A percentile compares a stretch with the other conserved stretches of the same genome.
Conservation (phyloP, 2,888 invertebrate genomes). For the Brachyopa scutellaris region DNA sequence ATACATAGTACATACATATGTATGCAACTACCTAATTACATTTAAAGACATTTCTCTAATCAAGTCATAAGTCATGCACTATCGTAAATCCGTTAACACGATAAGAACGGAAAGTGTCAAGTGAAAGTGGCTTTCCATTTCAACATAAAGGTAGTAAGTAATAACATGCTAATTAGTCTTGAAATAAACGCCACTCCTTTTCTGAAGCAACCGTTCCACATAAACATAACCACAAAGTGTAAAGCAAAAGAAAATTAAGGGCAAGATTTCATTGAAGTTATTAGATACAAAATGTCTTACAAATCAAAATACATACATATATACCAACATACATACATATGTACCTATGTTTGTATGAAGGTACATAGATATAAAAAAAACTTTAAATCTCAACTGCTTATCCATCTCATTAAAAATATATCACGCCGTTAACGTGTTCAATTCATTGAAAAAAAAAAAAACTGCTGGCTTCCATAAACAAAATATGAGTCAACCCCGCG, state of each 20-base stretch:
- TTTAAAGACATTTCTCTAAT: not conserved
- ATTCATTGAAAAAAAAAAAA: constrained; percentile 40
- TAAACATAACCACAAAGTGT: not conserved
- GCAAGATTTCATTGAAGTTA: not conserved
- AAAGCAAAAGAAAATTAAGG: not conserved
- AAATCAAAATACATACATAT: not conserved
- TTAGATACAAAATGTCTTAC: not conserved
- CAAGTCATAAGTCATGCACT: constrained; percentile 15
- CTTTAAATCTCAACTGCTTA: not conserved
- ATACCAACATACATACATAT: too few species aligned
- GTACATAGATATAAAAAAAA: too few species aligned
- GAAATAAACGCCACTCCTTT: constrained; percentile 13
- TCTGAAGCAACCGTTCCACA: too few species aligned
- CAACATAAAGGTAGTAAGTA: not conserved
- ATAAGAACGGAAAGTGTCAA: constrained; percentile 32
- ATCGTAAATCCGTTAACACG: not conserved
- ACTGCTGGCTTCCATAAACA: constrained; percentile 4
- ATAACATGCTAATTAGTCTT: constrained; percentile 30
- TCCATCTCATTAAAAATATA: constrained; percentile 20
- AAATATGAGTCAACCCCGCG: constrained; percentile 35
- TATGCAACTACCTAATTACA: too few species aligned
- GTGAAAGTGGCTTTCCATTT: constrained; percentile 56
- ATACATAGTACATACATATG: too few species aligned
- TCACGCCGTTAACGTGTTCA: constrained; percentile 34
- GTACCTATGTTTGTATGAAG: too few species aligned